These are phyloP conservation scores for Eilema sororculum DNA, from an alignment of 2,888 invertebrate species.

Conservation along the genomic window DNA sequence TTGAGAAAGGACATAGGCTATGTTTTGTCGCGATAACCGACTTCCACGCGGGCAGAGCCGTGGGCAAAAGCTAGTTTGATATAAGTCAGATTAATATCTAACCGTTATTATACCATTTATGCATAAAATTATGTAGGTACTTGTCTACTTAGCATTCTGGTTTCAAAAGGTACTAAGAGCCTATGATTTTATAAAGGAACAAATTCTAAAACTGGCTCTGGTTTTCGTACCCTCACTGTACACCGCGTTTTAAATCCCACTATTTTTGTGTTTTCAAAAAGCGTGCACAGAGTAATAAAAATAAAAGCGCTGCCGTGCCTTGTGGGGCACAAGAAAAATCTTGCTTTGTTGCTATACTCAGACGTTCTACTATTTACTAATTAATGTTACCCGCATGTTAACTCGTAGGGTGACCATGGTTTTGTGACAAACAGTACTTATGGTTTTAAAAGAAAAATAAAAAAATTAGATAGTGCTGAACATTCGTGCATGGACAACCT, in stretches of 20 bases:
- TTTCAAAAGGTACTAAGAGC: no score
- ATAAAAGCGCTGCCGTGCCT: conserved; percentile 50
- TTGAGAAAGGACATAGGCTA: no score
- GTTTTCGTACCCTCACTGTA: no score
- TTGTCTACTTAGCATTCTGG: no score
- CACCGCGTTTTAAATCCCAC: conserved; percentile 50
- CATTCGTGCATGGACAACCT: neutral
- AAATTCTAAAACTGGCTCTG: no score
- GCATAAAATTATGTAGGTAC: no score
- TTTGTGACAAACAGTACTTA: conserved; percentile 9
- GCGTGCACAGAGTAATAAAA: conserved; percentile 57
- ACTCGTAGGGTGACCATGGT: conserved; percentile 58
- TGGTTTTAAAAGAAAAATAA: neutral
- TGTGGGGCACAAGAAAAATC: conserved; percentile 69
- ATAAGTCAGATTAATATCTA: no score
- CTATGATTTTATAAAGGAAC: no score
- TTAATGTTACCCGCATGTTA: conserved; percentile 83
- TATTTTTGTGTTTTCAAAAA: conserved; percentile 59
- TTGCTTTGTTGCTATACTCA: conserved; percentile 74
- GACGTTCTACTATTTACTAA: conserved; percentile 81
- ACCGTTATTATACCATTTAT: no score
- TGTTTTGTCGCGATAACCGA: no score
- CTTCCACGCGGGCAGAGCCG: no score
- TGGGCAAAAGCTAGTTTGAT: no score
- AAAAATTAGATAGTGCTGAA: neutral